These are phyloP conservation scores for Balanococcus diminutus DNA, from an alignment of 2,888 invertebrate genomes.

Conservation along the genomic window DNA sequence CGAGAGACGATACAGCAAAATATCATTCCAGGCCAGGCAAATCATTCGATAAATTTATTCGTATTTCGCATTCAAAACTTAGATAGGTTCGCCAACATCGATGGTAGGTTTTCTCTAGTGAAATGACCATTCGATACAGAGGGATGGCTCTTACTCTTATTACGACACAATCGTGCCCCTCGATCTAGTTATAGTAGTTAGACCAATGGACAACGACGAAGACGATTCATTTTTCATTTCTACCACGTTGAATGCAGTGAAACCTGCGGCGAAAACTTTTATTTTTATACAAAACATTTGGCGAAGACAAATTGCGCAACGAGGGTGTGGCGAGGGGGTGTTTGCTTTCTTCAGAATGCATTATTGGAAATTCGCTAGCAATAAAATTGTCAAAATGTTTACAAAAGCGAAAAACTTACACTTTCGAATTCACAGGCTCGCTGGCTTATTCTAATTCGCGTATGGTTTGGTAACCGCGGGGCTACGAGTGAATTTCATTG, in stretches of 20 bases:
- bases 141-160: not conserved
- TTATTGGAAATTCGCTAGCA: not conserved
- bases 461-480: not conserved
- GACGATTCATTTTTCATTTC: not conserved
- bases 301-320: not conserved
- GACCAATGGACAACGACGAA: not conserved
- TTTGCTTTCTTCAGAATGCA: too few relatives aligned
- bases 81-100: too few relatives aligned
- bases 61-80: not conserved
- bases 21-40: too few relatives aligned
- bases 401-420: constrained; percentile 9
- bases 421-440: constrained; percentile 9
- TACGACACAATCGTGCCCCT: not conserved
- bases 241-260: not conserved
- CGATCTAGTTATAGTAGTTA: not conserved
- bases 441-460: not conserved
- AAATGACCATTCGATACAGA: not conserved
- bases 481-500: not conserved
- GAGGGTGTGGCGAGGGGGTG: not conserved
- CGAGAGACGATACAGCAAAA: not conserved
- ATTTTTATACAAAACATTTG: not conserved
- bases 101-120: not conserved
- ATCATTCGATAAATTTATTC: not conserved
- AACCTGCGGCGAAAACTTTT: not conserved
- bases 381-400: not conserved